Evolutionary conservation across 2,888 invertebrate species (phyloP).

Genomic region (Eremobia ochroleuca): DNA sequence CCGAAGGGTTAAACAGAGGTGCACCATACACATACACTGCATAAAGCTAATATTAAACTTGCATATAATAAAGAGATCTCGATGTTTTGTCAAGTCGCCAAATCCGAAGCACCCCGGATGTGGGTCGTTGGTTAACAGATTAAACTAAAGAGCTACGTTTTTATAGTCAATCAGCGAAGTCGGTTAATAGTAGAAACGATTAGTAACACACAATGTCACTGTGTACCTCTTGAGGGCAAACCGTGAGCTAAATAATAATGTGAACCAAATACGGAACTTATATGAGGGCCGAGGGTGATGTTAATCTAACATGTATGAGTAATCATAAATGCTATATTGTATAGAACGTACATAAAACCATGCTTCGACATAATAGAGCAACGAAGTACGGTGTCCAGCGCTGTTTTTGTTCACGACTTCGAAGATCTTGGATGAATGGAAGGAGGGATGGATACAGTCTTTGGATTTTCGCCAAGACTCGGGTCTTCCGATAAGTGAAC

Average conservation of each 20-base stretch:
- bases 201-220: slow-evolving; percentile 5
- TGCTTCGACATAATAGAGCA: neutral
- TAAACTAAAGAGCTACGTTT: neutral
- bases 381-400: neutral
- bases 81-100: neutral
- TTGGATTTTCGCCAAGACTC: neutral
- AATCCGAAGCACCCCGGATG: neutral
- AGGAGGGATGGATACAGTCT: neutral
- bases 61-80: neutral
- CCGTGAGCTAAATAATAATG: slow-evolving; percentile 34
- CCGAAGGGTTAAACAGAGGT: no score
- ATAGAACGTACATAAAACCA: neutral
- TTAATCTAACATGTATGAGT: slow-evolving; percentile 19
- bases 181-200: slow-evolving; percentile 17
- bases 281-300: neutral
- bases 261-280: slow-evolving; percentile 15
- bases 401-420: neutral
- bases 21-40: neutral
- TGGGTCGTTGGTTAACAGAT: neutral
- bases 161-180: slow-evolving; percentile 4
- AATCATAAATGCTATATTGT: slow-evolving; percentile 5
- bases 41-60: neutral
- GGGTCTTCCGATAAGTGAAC: neutral
- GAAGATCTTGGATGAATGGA: neutral
- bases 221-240: slow-evolving; percentile 13